Evolutionary conservation across 2,113 vertebrate genomes (phyloP).

Genomic region (Lophochroa leadbeateri): DNA sequence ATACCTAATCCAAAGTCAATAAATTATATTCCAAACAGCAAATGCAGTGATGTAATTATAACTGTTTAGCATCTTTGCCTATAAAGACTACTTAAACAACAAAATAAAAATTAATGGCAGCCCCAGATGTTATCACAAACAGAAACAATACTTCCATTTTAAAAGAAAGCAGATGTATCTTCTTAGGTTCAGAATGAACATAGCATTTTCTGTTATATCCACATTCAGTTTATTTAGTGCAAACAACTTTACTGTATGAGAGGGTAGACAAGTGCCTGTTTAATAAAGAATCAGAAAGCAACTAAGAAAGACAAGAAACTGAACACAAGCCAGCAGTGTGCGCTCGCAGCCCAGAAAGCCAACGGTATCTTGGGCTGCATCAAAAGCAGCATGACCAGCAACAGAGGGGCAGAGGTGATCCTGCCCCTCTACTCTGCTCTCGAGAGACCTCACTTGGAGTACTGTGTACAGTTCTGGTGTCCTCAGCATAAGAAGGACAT

Average conservation of each 20-base stretch:
- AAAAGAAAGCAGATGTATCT: conserved; percentile 4
- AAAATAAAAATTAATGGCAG: conserved; percentile 49
- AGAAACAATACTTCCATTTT: conserved; percentile 5
- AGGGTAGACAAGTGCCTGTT: background rate
- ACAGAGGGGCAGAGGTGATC: background rate
- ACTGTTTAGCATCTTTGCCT: conserved; percentile 19
- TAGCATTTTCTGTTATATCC: background rate
- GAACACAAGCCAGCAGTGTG: background rate
- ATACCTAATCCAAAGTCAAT: conserved; percentile 17
- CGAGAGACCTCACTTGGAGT: background rate
- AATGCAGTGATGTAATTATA: background rate
- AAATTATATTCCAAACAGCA: conserved; percentile 25
- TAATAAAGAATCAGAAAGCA: background rate
- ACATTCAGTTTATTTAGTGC: background rate
- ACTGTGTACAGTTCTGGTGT: background rate
- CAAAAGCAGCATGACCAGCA: background rate
- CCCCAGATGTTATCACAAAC: background rate
- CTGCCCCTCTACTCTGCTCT: background rate
- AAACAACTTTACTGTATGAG: background rate
- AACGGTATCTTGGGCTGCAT: background rate
- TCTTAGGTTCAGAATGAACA: background rate
- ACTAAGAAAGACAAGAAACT: background rate
- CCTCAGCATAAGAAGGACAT: background rate
- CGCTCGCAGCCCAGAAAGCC: background rate
- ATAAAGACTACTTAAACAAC: conserved; percentile 26